phyloP scores from a whole-genome alignment of 2,888 invertebrate species.

The Abrostola tripartita region DNA sequence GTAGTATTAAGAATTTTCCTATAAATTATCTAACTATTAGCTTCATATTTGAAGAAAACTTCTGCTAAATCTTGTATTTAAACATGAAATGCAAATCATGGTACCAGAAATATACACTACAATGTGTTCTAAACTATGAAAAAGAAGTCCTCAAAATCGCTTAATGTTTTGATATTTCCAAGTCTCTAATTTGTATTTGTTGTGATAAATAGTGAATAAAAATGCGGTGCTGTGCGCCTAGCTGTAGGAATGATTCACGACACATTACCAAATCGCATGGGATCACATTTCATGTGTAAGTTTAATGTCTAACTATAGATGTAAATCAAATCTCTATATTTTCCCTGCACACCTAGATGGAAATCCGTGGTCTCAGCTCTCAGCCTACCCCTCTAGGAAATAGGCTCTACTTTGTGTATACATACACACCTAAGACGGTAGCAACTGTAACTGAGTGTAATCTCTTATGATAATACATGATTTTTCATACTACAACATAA shows the following conservation, averaged over 20 bases:
- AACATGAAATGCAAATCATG: neutral
- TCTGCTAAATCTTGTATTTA: neutral
- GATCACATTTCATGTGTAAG: constrained; percentile 82
- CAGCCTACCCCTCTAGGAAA: constrained; percentile 3
- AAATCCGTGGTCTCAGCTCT: neutral
- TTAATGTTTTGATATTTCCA: constrained; percentile 2
- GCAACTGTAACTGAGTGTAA: too few species aligned
- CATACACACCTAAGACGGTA: too few species aligned
- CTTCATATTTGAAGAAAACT: constrained; percentile 7
- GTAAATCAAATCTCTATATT: neutral
- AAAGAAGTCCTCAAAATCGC: constrained; percentile 12
- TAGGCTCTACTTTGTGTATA: too few species aligned
- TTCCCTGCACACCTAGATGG: too few species aligned
- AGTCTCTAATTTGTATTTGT: constrained; percentile 14
- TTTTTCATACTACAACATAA: too few species aligned
- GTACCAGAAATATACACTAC: constrained; percentile 5
- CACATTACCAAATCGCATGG: constrained; percentile 74
- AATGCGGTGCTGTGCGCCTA: constrained; percentile 79
- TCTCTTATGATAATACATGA: too few species aligned
- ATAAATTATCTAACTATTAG: constrained; percentile 14
- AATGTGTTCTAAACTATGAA: constrained; percentile 2
- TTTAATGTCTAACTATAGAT: constrained; percentile 23
- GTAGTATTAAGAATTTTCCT: constrained; percentile 19
- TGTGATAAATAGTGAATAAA: constrained; percentile 42
- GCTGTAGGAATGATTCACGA: constrained; percentile 78